Conservation (phyloP, 37 sponge, comb jelly and placozoan species). For the Spongilla lacustris region DNA sequence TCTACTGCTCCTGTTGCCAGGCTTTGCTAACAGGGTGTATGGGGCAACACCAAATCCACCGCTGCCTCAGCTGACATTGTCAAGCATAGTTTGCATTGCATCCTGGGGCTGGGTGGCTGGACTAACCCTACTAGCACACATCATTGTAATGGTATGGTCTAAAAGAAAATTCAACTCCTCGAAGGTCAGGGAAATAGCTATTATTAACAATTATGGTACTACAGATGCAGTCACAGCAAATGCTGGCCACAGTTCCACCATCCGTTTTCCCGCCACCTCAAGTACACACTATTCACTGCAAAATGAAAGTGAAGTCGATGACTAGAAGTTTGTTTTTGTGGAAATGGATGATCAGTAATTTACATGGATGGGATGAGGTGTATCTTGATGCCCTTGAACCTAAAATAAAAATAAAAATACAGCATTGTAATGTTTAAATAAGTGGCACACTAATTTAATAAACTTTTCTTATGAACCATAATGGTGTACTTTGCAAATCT, state of each 20-base stretch:
- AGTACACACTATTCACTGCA: not conserved
- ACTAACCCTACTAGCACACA: not conserved
- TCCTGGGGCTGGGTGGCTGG: not conserved
- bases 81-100: not conserved
- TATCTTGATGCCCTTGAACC: no score
- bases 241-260: not conserved
- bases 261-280: not conserved
- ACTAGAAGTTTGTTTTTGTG: not conserved
- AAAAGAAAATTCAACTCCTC: not conserved
- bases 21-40: not conserved
- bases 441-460: no score
- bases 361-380: no score
- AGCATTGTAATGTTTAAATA: no score
- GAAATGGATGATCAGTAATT: no score
- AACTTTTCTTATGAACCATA: no score
- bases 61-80: not conserved
- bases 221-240: not conserved
- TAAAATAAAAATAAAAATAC: no score
- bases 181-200: not conserved
- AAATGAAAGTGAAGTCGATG: not conserved
- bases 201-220: not conserved
- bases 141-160: not conserved
- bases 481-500: no score
- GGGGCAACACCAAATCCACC: not conserved
- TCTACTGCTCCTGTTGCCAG: not conserved